Conservation (phyloP, 2,797 vertebrate genomes). For the Poliocrania exsul region DNA sequence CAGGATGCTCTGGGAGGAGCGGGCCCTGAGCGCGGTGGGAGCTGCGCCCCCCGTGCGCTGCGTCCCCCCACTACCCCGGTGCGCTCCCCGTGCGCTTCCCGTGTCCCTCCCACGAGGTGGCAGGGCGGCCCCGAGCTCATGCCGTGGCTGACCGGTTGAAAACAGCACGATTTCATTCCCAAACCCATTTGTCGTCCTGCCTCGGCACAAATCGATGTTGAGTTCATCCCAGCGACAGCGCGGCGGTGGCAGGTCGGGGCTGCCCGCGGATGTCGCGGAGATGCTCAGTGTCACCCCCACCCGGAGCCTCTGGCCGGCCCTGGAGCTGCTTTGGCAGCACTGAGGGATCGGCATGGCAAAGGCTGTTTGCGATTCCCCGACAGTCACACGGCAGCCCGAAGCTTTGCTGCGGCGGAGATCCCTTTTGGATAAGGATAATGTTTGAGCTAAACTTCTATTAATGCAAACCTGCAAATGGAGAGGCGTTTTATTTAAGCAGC, state of each 20-base stretch:
- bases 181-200: not conserved
- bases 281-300: not conserved
- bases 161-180: not conserved
- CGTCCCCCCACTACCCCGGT: too few species aligned
- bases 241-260: not conserved
- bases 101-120: not conserved
- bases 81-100: too few species aligned
- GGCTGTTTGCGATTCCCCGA: not conserved
- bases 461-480: not conserved
- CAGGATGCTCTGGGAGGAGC: accelerated
- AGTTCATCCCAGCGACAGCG: not conserved
- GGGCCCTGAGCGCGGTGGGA: not conserved
- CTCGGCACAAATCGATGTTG: not conserved
- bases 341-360: not conserved
- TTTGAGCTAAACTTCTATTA: not conserved
- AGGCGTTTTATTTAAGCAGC: not conserved
- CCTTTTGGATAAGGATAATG: not conserved
- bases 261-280: not conserved
- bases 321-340: not conserved
- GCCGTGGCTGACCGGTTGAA: not conserved
- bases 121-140: not conserved
- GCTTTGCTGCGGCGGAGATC: not conserved
- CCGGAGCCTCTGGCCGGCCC: not conserved
- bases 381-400: accelerated
- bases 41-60: not conserved